Base-by-base conservation (phyloP, 2,888 invertebrate genomes). In the Polyommatus icarus region DNA sequence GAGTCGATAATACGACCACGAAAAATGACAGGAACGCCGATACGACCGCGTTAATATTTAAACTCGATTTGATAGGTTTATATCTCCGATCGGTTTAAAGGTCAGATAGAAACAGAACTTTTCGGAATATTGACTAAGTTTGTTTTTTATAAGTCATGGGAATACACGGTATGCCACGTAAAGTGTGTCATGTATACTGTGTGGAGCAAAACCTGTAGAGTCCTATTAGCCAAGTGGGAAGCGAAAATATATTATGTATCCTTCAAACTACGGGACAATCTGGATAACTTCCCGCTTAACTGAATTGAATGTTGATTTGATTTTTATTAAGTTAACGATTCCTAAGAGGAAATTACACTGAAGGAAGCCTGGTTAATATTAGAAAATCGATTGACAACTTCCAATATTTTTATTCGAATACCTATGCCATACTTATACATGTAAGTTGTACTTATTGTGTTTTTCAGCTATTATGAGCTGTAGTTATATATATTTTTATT, bases 41-140 rank as follows among this genome's bases (percentile, higher is more conserved):
- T 92, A 89, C 59, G 85, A 90, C 90, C 91, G 90, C 84, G 82
- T 89, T 91, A 91, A 86, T 84, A 87, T n/a, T n/a, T n/a, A 87
- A 87, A 83, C 46, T 72, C 8, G 40, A 72, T 36, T 36, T 72
- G 72, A n/a, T 72, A 10, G 40, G 72, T 1, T 71, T 36, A 71
- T 36, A n/a, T n/a, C n/a, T n/a, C n/a, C n/a, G n/a, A 36, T 71
- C n/a, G 71, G 32, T 1, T 71, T 71, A 72, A n/a, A 46, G 40
- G 7, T 7, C 18, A 3, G 10, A n/a, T n/a, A n/a, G n/a, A n/a
- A n/a, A n/a, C n/a, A n/a, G n/a, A n/a, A n/a, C n/a, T n/a, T n/a
- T n/a, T n/a, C n/a, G n/a, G n/a, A n/a, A 72, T n/a, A 8, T 72
- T 20, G 18, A 12, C 20, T n/a, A 40, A 4, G 20, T 29, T n/a